Conservation (phyloP, 2,797 vertebrate genomes). For the Morelia viridis region DNA sequence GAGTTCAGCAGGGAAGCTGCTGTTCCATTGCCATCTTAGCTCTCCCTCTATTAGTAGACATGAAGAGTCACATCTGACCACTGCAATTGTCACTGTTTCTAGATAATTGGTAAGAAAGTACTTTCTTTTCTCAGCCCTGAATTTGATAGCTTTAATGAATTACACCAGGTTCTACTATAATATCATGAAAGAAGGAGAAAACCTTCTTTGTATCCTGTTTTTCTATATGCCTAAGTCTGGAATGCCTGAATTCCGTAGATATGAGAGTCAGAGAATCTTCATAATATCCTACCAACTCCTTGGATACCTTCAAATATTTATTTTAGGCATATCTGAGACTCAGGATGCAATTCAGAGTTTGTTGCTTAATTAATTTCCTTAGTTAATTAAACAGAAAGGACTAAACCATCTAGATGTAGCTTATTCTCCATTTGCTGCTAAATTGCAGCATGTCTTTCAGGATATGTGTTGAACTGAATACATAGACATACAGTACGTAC, state of each 20-base stretch:
- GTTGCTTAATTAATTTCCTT: neutral
- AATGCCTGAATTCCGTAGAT: neutral
- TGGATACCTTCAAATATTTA: constrained; percentile 2
- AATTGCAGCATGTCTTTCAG: neutral
- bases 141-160: neutral
- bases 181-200: neutral
- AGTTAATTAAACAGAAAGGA: constrained; percentile 34
- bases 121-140: neutral
- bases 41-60: neutral
- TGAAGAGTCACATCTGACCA: neutral
- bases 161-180: neutral
- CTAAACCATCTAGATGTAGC: neutral
- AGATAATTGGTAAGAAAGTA: neutral
- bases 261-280: neutral
- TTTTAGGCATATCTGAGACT: neutral
- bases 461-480: neutral
- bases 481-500: neutral
- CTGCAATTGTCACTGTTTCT: neutral
- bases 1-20: too few relatives aligned
- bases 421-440: neutral
- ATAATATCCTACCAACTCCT: neutral
- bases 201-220: neutral
- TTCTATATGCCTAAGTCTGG: too few relatives aligned
- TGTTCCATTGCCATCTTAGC: too few relatives aligned
- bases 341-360: neutral